These are phyloP conservation scores for Seriola quinqueradiata DNA, from an alignment of 2,113 vertebrate genomes.

Conservation along the genomic window DNA sequence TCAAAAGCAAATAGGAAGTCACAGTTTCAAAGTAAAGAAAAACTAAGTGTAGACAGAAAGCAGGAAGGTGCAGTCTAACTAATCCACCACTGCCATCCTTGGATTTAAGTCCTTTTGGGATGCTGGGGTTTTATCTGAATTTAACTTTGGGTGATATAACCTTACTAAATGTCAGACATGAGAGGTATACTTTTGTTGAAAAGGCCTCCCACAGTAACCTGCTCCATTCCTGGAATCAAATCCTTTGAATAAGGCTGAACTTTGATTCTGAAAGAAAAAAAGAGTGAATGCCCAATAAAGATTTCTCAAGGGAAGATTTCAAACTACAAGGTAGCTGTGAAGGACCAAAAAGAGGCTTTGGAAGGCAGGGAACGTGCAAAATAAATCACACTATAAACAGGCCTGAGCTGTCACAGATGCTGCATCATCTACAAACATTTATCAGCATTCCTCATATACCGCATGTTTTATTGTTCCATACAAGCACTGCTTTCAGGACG, in stretches of 20 bases:
- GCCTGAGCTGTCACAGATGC: not conserved
- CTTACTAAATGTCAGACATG: slow-evolving; percentile 14
- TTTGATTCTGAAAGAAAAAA: not conserved
- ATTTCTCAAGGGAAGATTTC: slow-evolving; percentile 31
- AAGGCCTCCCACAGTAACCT: not conserved
- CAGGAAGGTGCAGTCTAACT: not conserved
- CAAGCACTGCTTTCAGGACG: slow-evolving; percentile 47
- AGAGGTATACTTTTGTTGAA: not conserved
- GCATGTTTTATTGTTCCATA: slow-evolving; percentile 35
- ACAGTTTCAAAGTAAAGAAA: slow-evolving; percentile 28
- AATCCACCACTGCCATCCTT: not conserved
- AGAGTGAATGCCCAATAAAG: not conserved
- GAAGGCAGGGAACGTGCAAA: slow-evolving; percentile 20
- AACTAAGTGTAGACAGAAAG: slow-evolving; percentile 13
- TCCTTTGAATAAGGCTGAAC: not conserved
- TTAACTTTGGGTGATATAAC: slow-evolving; percentile 6
- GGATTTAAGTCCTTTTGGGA: not conserved
- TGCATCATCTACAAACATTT: slow-evolving; percentile 12
- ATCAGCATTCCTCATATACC: not conserved
- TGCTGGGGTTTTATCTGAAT: not conserved
- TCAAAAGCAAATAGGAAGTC: slow-evolving; percentile 8
- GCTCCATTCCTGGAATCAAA: not conserved
- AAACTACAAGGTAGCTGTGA: slow-evolving; percentile 34
- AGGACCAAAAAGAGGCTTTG: slow-evolving; percentile 3
- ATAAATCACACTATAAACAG: slow-evolving; percentile 22